Percentiles rank a stretch among this genome's conserved stretches.
Conservation (phyloP, 2,113 vertebrate genomes). For the Gambusia affinis region DNA sequence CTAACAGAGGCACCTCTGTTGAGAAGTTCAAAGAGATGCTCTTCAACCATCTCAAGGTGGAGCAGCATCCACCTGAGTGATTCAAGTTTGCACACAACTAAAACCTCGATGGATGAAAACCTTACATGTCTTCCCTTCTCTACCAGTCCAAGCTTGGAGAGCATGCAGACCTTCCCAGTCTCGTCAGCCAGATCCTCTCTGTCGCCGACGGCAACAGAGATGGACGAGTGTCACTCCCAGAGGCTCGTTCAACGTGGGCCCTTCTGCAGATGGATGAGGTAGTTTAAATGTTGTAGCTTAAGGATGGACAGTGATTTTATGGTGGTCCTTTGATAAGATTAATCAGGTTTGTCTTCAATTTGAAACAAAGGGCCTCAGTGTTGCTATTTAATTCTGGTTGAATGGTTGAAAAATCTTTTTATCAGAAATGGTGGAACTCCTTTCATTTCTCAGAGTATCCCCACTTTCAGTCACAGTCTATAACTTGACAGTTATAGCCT, state of each 20-base stretch:
- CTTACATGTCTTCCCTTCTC: conserved; percentile 51
- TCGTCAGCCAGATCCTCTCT: conserved; percentile 89
- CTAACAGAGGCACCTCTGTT: conserved; percentile 94
- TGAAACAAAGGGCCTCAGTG: no score
- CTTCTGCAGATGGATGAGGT: conserved; percentile 97
- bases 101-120: neutral
- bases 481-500: no score
- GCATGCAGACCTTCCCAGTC: conserved; percentile 89
- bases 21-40: conserved; percentile 99
- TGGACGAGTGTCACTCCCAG: conserved; percentile 92
- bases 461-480: no score
- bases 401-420: no score
- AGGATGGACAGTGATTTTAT: neutral
- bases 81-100: neutral
- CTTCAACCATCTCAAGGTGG: conserved; percentile 91
- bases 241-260: conserved; percentile 96
- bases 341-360: no score
- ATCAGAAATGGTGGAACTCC: no score
- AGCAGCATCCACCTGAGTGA: neutral
- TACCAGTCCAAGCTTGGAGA: conserved; percentile 90
- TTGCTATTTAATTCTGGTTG: no score
- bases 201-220: conserved; percentile 96
- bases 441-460: no score
- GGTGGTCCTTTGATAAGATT: neutral
- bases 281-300: neutral